These are phyloP conservation scores for Gymnorhina tibicen DNA, from an alignment of 2,113 vertebrate species.

Conservation along the genomic window DNA sequence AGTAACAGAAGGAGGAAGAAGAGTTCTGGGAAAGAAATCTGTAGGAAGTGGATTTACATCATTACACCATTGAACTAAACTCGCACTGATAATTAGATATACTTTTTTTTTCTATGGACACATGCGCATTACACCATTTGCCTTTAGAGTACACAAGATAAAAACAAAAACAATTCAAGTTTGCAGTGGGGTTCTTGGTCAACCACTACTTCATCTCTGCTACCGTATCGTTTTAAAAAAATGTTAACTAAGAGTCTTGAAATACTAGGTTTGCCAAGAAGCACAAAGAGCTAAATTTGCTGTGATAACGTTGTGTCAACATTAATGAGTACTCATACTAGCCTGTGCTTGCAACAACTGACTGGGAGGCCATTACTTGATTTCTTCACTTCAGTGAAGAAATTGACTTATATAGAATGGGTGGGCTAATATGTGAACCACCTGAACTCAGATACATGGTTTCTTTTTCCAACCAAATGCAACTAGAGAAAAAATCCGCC, in stretches of 20 bases:
- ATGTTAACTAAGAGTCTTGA: background rate
- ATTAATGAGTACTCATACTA: background rate
- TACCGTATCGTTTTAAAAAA: background rate
- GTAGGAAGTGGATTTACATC: background rate
- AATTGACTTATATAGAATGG: background rate
- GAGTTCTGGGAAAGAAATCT: background rate
- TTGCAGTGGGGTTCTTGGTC: background rate
- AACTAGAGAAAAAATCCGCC: background rate
- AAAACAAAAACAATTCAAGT: background rate
- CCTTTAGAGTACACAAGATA: background rate
- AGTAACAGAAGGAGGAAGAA: background rate
- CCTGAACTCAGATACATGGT: background rate
- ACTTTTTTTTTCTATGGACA: background rate
- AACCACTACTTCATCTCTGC: background rate
- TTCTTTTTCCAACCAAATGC: background rate
- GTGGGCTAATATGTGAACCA: background rate
- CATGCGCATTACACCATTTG: background rate
- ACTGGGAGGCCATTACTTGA: background rate
- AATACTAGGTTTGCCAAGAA: background rate
- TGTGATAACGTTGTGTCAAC: background rate
- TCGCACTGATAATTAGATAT: background rate
- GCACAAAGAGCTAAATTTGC: background rate
- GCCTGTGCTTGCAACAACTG: background rate
- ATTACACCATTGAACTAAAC: background rate
- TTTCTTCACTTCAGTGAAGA: background rate